These are phyloP conservation scores for Tetanocera ferruginea DNA, from an alignment of 2,888 invertebrate genomes.

Conservation along the genomic window DNA sequence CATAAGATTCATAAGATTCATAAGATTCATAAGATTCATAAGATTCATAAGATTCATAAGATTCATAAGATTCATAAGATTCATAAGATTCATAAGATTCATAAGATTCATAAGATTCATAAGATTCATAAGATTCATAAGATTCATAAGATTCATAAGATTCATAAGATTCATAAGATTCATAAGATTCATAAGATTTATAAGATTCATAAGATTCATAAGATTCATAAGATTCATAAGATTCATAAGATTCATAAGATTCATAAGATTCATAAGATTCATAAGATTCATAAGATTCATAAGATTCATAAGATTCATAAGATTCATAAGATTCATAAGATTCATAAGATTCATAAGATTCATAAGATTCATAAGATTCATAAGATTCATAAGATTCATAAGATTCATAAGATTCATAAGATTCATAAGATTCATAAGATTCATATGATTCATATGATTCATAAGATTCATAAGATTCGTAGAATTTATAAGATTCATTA, in stretches of 20 bases:
- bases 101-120: background rate
- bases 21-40: background rate
- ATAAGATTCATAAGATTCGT: background rate
- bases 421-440: background rate
- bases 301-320: background rate
- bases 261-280: background rate
- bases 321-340: background rate
- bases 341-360: background rate
- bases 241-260: background rate
- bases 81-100: background rate
- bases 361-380: background rate
- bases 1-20: background rate
- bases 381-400: background rate
- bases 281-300: background rate
- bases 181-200: background rate
- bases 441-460: background rate
- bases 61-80: background rate
- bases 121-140: background rate
- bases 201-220: background rate
- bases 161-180: background rate
- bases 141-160: background rate
- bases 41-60: background rate
- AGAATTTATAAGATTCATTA: background rate
- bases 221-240: background rate
- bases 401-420: background rate